phyloP scores from a whole-genome alignment of 2,113 vertebrate genomes.

The Natator depressus region DNA sequence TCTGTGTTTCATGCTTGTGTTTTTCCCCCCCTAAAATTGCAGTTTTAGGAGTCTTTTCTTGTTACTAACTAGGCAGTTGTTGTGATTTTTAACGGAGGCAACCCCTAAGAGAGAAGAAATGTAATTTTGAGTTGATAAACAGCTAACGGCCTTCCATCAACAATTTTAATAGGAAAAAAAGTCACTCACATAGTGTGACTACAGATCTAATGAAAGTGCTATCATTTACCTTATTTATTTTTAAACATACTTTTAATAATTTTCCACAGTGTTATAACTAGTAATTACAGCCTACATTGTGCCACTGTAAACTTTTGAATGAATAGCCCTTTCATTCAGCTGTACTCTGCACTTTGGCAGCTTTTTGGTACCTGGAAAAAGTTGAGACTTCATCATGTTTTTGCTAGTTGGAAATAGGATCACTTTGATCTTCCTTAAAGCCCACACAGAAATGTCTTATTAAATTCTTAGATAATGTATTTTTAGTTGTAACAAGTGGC shows the following conservation, averaged over 20 bases:
- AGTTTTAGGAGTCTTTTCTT: constrained; percentile 79
- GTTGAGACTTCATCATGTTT: constrained; percentile 67
- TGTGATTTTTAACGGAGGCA: constrained; percentile 55
- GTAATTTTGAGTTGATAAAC: constrained; percentile 74
- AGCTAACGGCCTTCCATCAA: constrained; percentile 76
- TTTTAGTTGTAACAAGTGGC: constrained; percentile 39
- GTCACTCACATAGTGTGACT: constrained; percentile 16
- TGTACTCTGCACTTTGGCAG: constrained; percentile 12
- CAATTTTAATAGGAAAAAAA: constrained; percentile 75
- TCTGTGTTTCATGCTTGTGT: constrained; percentile 78
- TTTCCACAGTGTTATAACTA: background rate
- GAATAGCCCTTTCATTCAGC: constrained; percentile 29
- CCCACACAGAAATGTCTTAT: constrained; percentile 51
- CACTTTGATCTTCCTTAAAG: constrained; percentile 44
- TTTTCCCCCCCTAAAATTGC: constrained; percentile 53
- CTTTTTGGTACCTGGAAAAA: constrained; percentile 42
- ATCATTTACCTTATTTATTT: constrained; percentile 74
- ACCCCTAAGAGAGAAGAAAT: constrained; percentile 68
- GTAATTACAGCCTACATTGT: constrained; percentile 5
- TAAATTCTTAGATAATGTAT: constrained; percentile 52
- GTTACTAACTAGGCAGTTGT: constrained; percentile 66
- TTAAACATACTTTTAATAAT: constrained; percentile 57
- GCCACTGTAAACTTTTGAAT: constrained; percentile 55
- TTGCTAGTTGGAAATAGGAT: constrained; percentile 76
- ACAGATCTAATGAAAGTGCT: constrained; percentile 62